phyloP scores from a whole-genome alignment of 2,113 vertebrate genomes.

The Asarcornis scutulata region DNA sequence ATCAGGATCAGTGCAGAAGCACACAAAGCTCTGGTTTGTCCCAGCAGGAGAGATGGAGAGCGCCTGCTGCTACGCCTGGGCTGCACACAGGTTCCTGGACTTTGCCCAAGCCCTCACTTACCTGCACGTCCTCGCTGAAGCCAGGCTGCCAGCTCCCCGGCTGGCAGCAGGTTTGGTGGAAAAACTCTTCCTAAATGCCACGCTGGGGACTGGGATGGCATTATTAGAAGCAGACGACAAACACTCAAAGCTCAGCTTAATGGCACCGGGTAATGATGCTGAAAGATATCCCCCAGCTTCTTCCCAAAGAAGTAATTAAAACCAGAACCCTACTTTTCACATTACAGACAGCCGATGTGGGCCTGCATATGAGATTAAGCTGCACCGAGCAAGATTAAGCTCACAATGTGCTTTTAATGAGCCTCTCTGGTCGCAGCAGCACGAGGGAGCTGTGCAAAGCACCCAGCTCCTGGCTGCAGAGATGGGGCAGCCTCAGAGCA shows the following conservation, averaged over 20 bases:
- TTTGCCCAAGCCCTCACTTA: not conserved
- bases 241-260: not conserved
- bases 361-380: not conserved
- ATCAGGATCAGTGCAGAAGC: not conserved
- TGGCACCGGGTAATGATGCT: constrained; percentile 54
- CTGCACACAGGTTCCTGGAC: not conserved
- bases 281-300: constrained; percentile 27
- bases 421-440: not conserved
- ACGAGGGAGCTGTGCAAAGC: not conserved
- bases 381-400: not conserved
- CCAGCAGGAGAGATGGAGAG: not conserved
- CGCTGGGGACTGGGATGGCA: not conserved
- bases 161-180: not conserved
- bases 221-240: not conserved
- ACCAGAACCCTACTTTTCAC: not conserved
- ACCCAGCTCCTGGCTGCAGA: not conserved
- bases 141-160: not conserved
- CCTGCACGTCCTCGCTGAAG: not conserved
- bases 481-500: not conserved
- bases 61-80: not conserved
- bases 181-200: not conserved
- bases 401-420: not conserved
- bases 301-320: constrained; percentile 27
- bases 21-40: not conserved
- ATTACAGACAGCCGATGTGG: not conserved